phyloP scores from a whole-genome alignment of 2,888 invertebrate species.

The Sinohyriopsis cumingii region DNA sequence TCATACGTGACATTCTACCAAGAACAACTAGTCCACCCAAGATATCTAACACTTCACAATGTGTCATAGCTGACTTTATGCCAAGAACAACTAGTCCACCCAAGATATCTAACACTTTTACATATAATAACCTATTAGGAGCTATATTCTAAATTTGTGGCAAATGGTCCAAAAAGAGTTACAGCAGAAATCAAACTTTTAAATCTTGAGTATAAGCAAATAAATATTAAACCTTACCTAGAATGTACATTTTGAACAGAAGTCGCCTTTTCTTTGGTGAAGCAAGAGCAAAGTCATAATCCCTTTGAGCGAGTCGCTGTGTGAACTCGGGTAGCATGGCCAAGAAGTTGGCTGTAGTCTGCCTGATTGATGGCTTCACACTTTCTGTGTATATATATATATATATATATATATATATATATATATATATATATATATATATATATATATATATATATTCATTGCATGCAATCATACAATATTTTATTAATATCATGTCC shows the following conservation, averaged over 20 bases:
- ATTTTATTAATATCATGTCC: too few relatives aligned
- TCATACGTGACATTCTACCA: too few relatives aligned
- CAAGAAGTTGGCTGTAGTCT: slow-evolving; percentile 62
- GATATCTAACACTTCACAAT: too few relatives aligned
- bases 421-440: too few relatives aligned
- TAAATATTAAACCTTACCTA: slow-evolving; percentile 43
- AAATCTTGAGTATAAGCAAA: not conserved
- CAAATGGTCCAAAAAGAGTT: too few relatives aligned
- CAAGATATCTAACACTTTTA: too few relatives aligned
- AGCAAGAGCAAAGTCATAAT: slow-evolving; percentile 65
- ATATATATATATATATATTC: too few relatives aligned
- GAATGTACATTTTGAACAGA: slow-evolving; percentile 65
- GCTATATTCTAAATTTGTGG: not conserved
- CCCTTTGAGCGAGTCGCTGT: slow-evolving; percentile 64
- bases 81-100: too few relatives aligned
- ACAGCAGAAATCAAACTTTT: not conserved
- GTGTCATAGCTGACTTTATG: too few relatives aligned
- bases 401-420: not conserved
- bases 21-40: too few relatives aligned
- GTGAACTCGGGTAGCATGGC: slow-evolving; percentile 63
- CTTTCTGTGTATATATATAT: slow-evolving; percentile 46
- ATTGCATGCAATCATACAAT: not conserved
- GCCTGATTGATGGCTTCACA: slow-evolving; percentile 62
- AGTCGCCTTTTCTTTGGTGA: slow-evolving; percentile 59
- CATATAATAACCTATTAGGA: too few relatives aligned